Evolutionary conservation across 2,888 invertebrate genomes (phyloP).

Genomic region (Ashinkailepas kermadecensis): DNA sequence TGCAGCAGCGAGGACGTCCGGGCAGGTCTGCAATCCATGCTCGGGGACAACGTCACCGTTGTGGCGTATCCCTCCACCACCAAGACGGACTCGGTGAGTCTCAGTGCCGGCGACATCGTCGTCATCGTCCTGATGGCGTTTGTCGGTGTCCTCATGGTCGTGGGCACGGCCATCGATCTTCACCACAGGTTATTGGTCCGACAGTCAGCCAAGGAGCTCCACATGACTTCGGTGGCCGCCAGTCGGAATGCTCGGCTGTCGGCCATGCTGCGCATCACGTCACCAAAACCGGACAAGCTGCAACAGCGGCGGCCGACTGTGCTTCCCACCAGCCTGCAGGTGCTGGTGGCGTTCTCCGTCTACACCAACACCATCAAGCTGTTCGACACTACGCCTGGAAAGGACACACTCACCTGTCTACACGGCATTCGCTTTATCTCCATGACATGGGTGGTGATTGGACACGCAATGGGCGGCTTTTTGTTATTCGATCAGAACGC

Average conservation of each 20-base stretch:
- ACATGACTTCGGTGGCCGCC: background rate
- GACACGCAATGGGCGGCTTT: slow-evolving; percentile 25
- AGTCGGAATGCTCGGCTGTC: background rate
- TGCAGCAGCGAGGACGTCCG: background rate
- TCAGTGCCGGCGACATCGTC: background rate
- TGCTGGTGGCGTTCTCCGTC: slow-evolving; percentile 56
- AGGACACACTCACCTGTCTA: slow-evolving; percentile 26
- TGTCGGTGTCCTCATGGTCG: background rate
- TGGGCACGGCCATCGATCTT: background rate
- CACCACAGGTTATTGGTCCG: background rate
- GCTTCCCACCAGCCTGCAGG: background rate
- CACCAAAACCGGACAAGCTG: background rate
- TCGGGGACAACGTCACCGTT: background rate
- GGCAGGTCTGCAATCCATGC: background rate
- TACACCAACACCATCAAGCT: slow-evolving; percentile 55
- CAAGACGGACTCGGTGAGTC: background rate
- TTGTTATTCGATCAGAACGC: too few species aligned
- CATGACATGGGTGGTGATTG: slow-evolving; percentile 34
- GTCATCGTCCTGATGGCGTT: background rate
- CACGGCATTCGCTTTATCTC: slow-evolving; percentile 34
- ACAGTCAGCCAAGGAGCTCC: background rate
- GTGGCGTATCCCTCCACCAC: background rate
- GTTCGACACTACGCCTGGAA: slow-evolving; percentile 38
- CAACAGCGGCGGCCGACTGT: background rate
- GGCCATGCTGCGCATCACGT: background rate